A percentile compares a stretch with the other conserved stretches of the same genome.
These are phyloP conservation scores for Standfussiana lucernea DNA, from an alignment of 2,888 invertebrate species.

Conservation along the genomic window DNA sequence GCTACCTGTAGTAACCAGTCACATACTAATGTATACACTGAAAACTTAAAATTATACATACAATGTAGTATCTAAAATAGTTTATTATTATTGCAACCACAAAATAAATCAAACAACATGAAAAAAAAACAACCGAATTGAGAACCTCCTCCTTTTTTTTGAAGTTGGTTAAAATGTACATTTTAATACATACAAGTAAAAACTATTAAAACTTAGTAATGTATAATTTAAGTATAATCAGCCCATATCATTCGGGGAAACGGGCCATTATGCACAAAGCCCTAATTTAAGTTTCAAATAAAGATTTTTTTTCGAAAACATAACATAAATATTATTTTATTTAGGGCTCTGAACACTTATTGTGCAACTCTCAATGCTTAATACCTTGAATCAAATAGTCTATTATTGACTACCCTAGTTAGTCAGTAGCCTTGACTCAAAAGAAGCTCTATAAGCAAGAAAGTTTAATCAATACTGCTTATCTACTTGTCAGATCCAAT, in stretches of 20 bases:
- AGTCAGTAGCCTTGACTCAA: slow-evolving; percentile 57
- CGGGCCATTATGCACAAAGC: neutral
- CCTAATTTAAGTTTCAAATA: neutral
- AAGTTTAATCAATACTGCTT: slow-evolving; percentile 52
- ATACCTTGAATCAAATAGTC: slow-evolving; percentile 3
- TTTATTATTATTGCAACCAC: neutral
- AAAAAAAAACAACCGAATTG: no score
- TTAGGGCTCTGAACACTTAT: neutral
- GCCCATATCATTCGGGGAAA: neutral
- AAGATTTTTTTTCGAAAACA: neutral
- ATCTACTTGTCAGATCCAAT: slow-evolving; percentile 43
- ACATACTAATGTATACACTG: neutral
- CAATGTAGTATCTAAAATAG: neutral
- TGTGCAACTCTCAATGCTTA: neutral
- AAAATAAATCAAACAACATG: no score
- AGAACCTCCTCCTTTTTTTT: no score
- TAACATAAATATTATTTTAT: neutral
- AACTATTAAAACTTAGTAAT: neutral
- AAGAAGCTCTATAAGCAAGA: slow-evolving; percentile 54
- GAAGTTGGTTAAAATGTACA: no score
- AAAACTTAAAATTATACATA: neutral
- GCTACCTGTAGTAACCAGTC: neutral
- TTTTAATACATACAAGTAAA: neutral
- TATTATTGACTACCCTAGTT: slow-evolving; percentile 31
- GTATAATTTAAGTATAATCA: neutral